Base-by-base conservation (phyloP, 2,113 vertebrate genomes). In the Balaeniceps rex region DNA sequence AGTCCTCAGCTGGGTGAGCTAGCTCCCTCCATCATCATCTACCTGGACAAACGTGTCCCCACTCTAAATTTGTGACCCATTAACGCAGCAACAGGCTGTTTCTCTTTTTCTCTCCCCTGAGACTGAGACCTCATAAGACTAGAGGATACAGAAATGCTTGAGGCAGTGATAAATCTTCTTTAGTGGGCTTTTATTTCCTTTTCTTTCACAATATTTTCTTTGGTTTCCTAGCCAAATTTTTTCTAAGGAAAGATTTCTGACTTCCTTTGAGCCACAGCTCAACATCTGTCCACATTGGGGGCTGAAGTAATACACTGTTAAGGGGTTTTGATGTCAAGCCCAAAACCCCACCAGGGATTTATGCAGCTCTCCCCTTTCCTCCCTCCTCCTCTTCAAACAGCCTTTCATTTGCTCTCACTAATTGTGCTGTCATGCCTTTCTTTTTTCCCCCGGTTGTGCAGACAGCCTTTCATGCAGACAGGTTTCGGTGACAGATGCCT, bases 201-300 rank as follows among this genome's bases (percentile, higher is more conserved):
- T 97, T 96, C 97, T 97, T 97, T 95, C 95, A 97, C 96, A 97
- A 97, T 97, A 96, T 97, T 97, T 97, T 98, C 97, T 97, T 98
- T 97, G 83, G 95, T 97, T 97, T 97, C 95, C 88, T 60, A 93
- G 97, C 96, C 97, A 97, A 96, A 16, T 97, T 97, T 96, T 97
- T 97, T 94, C 97, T 94, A 86, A 95, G 93, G 96, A 97, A 97
- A 96, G 97, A 97, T 98, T 97, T 97, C 96, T 97, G 94, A 97
- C 96, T 97, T 97, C 97, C 97, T 98, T 94, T 97, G 97, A 96
- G 95, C 96, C 96, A 92, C 96, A 97, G 95, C 91, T 96, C 96
- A 96, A 97, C 97, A 97, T 97, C 97, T 97, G 97, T 97, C 96
- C 96, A 96, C 96, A 97, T 96, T 58, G 95, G 96, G 96, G 97